A percentile compares a stretch with the other conserved stretches of the same genome.
phyloP scores from a whole-genome alignment of 1,140 invertebrate genomes.

The Ylistrum balloti region DNA sequence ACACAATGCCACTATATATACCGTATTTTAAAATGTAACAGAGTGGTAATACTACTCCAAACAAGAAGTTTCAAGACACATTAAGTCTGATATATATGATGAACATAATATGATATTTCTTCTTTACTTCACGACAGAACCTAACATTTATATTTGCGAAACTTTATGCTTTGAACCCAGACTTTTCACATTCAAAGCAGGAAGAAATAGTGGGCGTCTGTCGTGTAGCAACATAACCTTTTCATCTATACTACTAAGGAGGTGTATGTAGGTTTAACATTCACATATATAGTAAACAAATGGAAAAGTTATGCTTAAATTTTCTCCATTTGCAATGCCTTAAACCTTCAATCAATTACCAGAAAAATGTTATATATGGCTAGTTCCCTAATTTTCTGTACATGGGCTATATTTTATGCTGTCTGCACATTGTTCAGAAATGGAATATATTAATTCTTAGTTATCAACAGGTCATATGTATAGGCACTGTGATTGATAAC shows the following conservation, averaged over 20 bases:
- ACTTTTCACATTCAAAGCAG: conserved; percentile 8
- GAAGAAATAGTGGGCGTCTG: not conserved
- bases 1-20: too few species aligned
- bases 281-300: too few species aligned
- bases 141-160: not conserved
- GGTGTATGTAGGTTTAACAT: not conserved
- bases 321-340: not conserved
- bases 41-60: too few species aligned
- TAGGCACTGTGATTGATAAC: not conserved
- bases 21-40: too few species aligned
- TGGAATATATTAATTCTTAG: not conserved
- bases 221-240: not conserved
- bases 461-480: too few species aligned
- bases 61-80: too few species aligned
- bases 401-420: too few species aligned
- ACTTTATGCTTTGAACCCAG: not conserved
- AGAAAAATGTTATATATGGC: not conserved
- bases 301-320: not conserved
- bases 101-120: too few species aligned
- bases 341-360: not conserved
- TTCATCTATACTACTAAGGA: not conserved
- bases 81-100: too few species aligned
- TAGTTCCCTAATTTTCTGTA: too few species aligned
- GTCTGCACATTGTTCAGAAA: not conserved
- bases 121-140: not conserved